Percentiles rank a stretch among this genome's conserved stretches.
Evolutionary conservation across 2,113 vertebrate species (phyloP).

Genomic region (Fregetta grallaria): DNA sequence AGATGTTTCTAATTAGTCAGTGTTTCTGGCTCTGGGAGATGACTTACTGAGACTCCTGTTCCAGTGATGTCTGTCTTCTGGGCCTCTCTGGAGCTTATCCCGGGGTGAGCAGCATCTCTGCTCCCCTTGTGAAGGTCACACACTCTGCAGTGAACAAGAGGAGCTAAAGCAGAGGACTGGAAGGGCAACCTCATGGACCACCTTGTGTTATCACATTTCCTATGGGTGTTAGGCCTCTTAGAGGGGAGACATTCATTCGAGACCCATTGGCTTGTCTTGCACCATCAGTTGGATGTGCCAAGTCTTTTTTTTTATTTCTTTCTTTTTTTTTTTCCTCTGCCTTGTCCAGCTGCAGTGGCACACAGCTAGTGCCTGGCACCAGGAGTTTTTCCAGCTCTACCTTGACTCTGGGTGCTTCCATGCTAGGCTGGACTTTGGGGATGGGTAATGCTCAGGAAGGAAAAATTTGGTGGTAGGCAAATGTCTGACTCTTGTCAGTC

Average conservation of each 20-base stretch:
- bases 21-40: not conserved
- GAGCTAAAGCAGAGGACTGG: not conserved
- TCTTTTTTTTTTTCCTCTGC: not conserved
- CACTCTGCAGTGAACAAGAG: rapidly evolving
- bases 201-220: not conserved
- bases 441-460: not conserved
- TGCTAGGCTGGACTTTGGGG: not conserved
- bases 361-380: not conserved
- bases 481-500: not conserved
- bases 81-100: not conserved
- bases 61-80: not conserved
- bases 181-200: not conserved
- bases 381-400: not conserved
- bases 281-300: not conserved
- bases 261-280: not conserved
- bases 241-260: not conserved
- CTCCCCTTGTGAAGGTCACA: not conserved
- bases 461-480: not conserved
- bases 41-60: not conserved
- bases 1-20: constrained; percentile 21
- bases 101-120: not conserved
- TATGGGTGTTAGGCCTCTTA: not conserved
- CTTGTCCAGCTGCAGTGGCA: not conserved
- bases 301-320: not conserved
- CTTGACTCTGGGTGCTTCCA: not conserved